A percentile compares a stretch with the other conserved stretches of the same genome.
Evolutionary conservation across 2,888 invertebrate species (phyloP).

Genomic region (Torymus auratus): DNA sequence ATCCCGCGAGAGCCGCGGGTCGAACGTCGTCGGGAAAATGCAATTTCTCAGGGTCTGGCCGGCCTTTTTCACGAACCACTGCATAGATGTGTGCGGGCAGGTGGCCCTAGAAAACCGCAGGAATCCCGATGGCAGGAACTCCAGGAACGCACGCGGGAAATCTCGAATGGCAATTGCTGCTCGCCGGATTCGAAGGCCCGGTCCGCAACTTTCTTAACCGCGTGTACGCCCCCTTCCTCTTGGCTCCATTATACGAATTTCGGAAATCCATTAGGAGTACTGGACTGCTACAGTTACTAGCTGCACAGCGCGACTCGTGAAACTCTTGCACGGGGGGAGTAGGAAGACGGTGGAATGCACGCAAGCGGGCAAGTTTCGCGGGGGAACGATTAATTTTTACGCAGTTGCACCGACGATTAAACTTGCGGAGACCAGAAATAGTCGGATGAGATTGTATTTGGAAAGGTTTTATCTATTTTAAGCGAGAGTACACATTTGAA

Average conservation of each 20-base stretch:
- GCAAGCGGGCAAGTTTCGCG: neutral
- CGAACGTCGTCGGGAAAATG: conserved; percentile 4
- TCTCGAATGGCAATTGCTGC: conserved; percentile 37
- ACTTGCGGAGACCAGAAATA: too few relatives aligned
- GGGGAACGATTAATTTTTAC: conserved; percentile 14
- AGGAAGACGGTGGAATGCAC: neutral
- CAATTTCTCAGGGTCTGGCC: conserved; percentile 2
- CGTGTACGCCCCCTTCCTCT: conserved; percentile 2
- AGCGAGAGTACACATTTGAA: too few relatives aligned
- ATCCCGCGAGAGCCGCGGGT: too few relatives aligned
- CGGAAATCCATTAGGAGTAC: conserved; percentile 47
- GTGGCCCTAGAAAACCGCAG: conserved; percentile 42
- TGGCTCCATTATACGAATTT: conserved; percentile 38
- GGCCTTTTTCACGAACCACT: neutral
- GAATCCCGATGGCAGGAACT: conserved; percentile 42
- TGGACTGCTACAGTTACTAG: neutral
- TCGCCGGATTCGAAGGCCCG: conserved; percentile 42
- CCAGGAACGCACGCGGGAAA: conserved; percentile 35
- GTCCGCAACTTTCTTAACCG: conserved; percentile 54
- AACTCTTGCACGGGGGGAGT: conserved; percentile 30
- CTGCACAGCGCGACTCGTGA: neutral
- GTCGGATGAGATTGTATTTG: too few relatives aligned
- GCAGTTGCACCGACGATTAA: neutral
- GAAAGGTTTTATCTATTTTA: too few relatives aligned
- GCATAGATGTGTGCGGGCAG: neutral